These are phyloP conservation scores for Lycia hirtaria DNA, from an alignment of 2,888 invertebrate genomes.

Conservation along the genomic window DNA sequence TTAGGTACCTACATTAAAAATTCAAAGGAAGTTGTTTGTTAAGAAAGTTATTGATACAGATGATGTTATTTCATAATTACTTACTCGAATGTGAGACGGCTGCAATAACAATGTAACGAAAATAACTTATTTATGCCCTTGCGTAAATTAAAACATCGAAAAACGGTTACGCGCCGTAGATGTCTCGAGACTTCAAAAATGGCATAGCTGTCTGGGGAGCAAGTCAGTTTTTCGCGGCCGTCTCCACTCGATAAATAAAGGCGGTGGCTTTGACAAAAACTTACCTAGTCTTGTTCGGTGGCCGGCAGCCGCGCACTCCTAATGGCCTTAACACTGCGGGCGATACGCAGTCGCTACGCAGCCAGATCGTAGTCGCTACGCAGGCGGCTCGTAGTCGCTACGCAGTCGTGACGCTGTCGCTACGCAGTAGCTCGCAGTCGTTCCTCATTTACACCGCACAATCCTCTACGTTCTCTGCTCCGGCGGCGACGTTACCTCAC, in stretches of 20 bases:
- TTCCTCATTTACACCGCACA: slow-evolving; percentile 45
- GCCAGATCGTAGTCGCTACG: slow-evolving; percentile 68
- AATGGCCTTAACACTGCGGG: slow-evolving; percentile 51
- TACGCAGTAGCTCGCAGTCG: slow-evolving; percentile 40
- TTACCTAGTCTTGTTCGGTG: slow-evolving; percentile 83
- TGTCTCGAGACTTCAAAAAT: slow-evolving; percentile 79
- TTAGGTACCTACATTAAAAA: slow-evolving; percentile 20
- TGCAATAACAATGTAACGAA: slow-evolving; percentile 48
- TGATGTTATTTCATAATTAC: slow-evolving; percentile 5
- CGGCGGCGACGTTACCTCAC: slow-evolving; percentile 76
- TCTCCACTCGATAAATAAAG: slow-evolving; percentile 85
- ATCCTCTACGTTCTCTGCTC: slow-evolving; percentile 73
- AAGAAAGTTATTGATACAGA: background rate
- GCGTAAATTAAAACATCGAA: slow-evolving; percentile 82
- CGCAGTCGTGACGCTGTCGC: slow-evolving; percentile 35
- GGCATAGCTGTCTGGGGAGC: slow-evolving; percentile 72
- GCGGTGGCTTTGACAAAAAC: slow-evolving; percentile 84
- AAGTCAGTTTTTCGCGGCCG: slow-evolving; percentile 83
- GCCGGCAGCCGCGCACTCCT: slow-evolving; percentile 77
- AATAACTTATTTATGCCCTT: slow-evolving; percentile 65
- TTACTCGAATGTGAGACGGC: slow-evolving; percentile 60
- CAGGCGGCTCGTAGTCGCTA: slow-evolving; percentile 61
- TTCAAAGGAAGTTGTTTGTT: slow-evolving; percentile 5
- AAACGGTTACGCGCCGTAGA: slow-evolving; percentile 70
- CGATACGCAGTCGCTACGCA: slow-evolving; percentile 69